Evolutionary conservation across 1,140 invertebrate genomes (phyloP), one percentile per base, ranked within the genome.

Genomic region (Scaptodrosophila lebanonensis): DNA sequence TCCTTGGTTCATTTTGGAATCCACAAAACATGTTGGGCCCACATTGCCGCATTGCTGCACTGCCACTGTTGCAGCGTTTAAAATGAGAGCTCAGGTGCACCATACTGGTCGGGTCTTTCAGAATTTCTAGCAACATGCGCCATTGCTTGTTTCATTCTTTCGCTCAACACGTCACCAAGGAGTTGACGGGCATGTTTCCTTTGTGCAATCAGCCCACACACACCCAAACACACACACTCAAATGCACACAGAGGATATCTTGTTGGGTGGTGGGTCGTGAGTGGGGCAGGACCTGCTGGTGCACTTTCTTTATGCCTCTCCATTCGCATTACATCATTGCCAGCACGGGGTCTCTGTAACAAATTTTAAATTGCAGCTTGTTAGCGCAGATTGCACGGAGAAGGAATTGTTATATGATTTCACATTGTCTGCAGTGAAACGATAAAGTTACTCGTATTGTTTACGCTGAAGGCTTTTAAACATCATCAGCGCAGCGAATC

Each of bases 161-260:
- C 48, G 51, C 45, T 77, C 68, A 66, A 62, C 73, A 79, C 73
- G 75, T 73, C 73, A 73, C 73, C 73, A 79, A 82, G 73, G 75
- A 82, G 51, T 75, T 73, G 75, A 68, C 68, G 60, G 54, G 75
- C 69, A 66, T 58, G 35, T 3, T 45, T 57, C 56, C 73, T 79
- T 79, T 79, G 73, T 82, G 60, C 73, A 79, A 79, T 79, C 73
- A 79, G 50, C 38, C 61, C 51, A 58, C 45, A 48, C 51, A 51
- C 16, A 38, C 40, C 20, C 39, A 42, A 5, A 25, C 29, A 30
- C 43, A 35, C 5, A 18, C 22, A 35, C 16, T 29, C 15, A 42
- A 12, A 43, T 12, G 11, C 2, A 27, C 12, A 29, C 7, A 8
- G 30, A 17, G 16, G 22, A 8, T 48, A 11, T 43, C 15, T 47